A percentile compares a stretch with the other conserved stretches of the same genome.
Conservation (phyloP, 2,888 invertebrate genomes). For the Lydus trimaculatus region DNA sequence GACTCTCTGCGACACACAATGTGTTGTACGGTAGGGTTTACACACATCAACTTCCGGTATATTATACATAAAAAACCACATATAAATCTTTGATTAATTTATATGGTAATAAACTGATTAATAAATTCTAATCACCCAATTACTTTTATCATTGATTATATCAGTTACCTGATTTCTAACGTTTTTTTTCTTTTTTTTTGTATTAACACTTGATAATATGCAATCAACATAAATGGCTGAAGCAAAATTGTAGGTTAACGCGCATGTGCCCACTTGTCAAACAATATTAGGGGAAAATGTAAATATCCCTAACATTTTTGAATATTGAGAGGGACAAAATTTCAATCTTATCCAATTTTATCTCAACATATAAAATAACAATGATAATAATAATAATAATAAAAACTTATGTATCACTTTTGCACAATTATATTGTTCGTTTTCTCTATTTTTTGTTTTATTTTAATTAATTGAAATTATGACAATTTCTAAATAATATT, state of each 20-base stretch:
- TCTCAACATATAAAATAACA: too few relatives aligned
- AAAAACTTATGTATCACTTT: too few relatives aligned
- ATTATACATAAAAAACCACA: neutral
- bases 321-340: conserved; percentile 1
- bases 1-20: conserved; percentile 22
- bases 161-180: conserved; percentile 56
- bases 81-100: neutral
- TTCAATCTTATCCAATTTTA: too few relatives aligned
- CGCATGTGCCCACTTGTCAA: conserved; percentile 52
- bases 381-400: too few relatives aligned
- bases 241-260: conserved; percentile 59
- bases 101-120: neutral
- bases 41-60: conserved; percentile 16
- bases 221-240: conserved; percentile 64
- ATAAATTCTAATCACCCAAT: neutral
- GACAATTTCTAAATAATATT: too few relatives aligned
- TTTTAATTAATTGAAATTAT: too few relatives aligned
- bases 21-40: conserved; percentile 17
- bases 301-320: conserved; percentile 31
- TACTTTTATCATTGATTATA: conserved; percentile 20
- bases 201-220: conserved; percentile 58
- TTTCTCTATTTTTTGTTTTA: too few relatives aligned
- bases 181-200: conserved; percentile 42
- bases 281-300: conserved; percentile 19
- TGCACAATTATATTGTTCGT: too few relatives aligned